Conservation (phyloP, 2,888 invertebrate species). For the Xestia xanthographa region DNA sequence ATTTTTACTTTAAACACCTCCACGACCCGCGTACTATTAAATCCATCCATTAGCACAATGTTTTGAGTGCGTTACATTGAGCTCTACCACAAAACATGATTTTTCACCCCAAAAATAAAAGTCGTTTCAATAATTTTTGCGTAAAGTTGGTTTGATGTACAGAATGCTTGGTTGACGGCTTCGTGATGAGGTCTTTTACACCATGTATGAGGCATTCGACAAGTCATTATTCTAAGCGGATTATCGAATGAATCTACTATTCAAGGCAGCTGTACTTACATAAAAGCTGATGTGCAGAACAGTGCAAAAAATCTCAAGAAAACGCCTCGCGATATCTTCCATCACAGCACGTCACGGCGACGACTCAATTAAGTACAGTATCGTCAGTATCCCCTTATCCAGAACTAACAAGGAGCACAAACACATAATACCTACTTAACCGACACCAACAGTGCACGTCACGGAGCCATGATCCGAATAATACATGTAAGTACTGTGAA, state of each 20-base stretch:
- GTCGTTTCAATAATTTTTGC: too few species aligned
- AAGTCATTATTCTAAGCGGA: neutral
- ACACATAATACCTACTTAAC: conserved; percentile 53
- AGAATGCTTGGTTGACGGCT: too few species aligned
- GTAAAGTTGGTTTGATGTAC: too few species aligned
- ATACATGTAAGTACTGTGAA: conserved; percentile 59
- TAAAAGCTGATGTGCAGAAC: neutral
- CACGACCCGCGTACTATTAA: too few species aligned
- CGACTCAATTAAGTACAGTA: conserved; percentile 36
- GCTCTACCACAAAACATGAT: too few species aligned
- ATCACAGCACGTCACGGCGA: conserved; percentile 27
- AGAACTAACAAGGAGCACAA: conserved; percentile 47
- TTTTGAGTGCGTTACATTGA: too few species aligned
- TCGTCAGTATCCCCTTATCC: conserved; percentile 36
- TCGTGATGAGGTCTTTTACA: too few species aligned
- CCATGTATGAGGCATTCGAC: too few species aligned
- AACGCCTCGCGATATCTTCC: conserved; percentile 1
- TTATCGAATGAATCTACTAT: neutral
- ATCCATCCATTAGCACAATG: too few species aligned
- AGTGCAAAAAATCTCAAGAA: neutral
- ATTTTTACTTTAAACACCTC: too few species aligned
- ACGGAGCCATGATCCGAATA: conserved; percentile 68
- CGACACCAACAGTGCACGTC: conserved; percentile 62
- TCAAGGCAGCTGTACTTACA: neutral
- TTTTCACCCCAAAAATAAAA: too few species aligned